Evolutionary conservation across 2,888 invertebrate genomes (phyloP).

Genomic region (Allolobophora icterica): DNA sequence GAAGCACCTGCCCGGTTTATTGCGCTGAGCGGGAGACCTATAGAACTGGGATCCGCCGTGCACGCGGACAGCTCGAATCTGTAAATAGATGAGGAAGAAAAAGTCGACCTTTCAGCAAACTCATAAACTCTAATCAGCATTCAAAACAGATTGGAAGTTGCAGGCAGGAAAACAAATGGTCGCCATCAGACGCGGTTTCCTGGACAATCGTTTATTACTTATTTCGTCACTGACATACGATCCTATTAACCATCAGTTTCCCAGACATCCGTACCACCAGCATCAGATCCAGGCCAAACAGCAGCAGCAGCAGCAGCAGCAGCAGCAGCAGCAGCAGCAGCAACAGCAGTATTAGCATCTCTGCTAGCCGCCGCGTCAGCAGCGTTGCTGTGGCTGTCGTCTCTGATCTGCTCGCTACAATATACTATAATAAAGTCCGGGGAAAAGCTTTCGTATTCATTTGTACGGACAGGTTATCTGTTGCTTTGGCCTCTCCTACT

Average conservation of each 20-base stretch:
- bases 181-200: background rate
- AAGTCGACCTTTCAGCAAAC: background rate
- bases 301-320: background rate
- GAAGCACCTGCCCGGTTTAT: background rate
- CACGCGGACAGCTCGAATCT: background rate
- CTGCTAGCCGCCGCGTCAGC: background rate
- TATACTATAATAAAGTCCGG: conserved; percentile 11
- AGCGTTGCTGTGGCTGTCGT: background rate
- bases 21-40: background rate
- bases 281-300: background rate
- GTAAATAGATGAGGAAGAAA: background rate
- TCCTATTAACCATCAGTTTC: background rate
- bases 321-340: background rate
- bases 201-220: conserved; percentile 4
- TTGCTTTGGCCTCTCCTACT: background rate
- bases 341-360: background rate
- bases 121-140: background rate
- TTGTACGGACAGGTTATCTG: background rate
- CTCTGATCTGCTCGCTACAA: background rate
- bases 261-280: conserved; percentile 1
- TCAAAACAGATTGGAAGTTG: background rate
- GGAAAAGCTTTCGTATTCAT: background rate
- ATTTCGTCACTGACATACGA: conserved; percentile 10
- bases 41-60: background rate
- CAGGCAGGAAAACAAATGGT: background rate